Conservation (phyloP, 2,797 vertebrate genomes). For the Myoxocephalus aenaeus region DNA sequence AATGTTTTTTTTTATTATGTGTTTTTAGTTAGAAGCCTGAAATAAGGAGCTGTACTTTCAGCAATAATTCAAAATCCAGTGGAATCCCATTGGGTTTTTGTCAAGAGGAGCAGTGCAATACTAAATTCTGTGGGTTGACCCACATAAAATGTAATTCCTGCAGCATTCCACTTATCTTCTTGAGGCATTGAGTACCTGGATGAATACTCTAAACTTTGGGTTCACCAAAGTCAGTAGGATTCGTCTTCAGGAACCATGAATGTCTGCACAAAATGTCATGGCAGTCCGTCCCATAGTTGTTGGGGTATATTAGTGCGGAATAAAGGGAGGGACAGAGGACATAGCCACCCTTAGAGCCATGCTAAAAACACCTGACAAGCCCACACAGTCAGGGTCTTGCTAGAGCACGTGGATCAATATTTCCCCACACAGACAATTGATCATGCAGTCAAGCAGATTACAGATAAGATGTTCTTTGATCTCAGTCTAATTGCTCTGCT, state of each 20-base stretch:
- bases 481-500: conserved; percentile 32
- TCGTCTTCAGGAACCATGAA: neutral
- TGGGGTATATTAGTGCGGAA: neutral
- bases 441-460: conserved; percentile 34
- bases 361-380: conserved; percentile 4
- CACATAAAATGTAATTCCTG: neutral
- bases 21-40: neutral
- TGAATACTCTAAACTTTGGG: neutral
- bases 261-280: neutral
- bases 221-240: neutral
- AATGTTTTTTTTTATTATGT: too few species aligned
- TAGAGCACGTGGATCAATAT: conserved; percentile 29
- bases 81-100: too few species aligned
- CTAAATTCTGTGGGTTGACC: neutral
- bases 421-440: conserved; percentile 25
- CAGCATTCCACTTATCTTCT: neutral
- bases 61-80: too few species aligned
- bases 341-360: neutral
- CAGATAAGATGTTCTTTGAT: conserved; percentile 39
- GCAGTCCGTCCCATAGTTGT: too few species aligned
- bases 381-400: neutral
- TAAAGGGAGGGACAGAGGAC: neutral
- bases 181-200: neutral
- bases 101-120: too few species aligned
- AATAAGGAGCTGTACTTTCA: neutral